Conservation (phyloP, 2,888 invertebrate species). For the Mesorhabditis belari region DNA sequence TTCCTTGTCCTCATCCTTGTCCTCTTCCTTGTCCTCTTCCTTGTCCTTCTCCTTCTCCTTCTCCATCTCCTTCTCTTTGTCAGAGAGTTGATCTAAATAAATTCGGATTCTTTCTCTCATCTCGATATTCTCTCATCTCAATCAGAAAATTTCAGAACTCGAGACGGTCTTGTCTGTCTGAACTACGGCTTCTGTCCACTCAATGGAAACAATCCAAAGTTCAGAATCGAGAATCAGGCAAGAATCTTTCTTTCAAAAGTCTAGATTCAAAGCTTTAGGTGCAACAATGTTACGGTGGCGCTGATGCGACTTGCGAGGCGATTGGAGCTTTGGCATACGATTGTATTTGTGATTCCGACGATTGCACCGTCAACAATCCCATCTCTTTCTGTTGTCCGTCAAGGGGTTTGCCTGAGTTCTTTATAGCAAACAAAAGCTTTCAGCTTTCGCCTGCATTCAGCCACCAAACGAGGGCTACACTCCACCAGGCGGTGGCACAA, state of each 20-base stretch:
- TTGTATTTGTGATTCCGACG: conserved; percentile 51
- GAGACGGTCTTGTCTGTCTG: conserved; percentile 40
- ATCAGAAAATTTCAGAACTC: not conserved
- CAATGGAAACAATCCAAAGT: conserved; percentile 52
- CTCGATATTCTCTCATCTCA: not conserved
- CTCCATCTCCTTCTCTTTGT: too few species aligned
- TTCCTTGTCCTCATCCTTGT: too few species aligned
- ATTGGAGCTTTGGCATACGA: conserved; percentile 51
- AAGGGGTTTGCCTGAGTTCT: conserved; percentile 26
- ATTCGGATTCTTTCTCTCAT: not conserved
- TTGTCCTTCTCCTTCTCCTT: too few species aligned
- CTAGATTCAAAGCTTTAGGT: too few species aligned
- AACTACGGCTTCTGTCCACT: conserved; percentile 52
- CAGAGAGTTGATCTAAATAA: not conserved
- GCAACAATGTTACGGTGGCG: conserved; percentile 50
- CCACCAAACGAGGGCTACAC: conserved; percentile 51
- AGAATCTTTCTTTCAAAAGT: too few species aligned
- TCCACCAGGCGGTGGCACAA: conserved; percentile 50
- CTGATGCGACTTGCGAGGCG: conserved; percentile 51
- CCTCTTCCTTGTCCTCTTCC: too few species aligned
- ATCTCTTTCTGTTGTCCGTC: conserved; percentile 52
- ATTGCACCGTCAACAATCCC: conserved; percentile 51
- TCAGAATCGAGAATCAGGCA: conserved; percentile 52
- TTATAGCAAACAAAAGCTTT: conserved; percentile 3
- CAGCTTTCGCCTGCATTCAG: conserved; percentile 51